Conservation (phyloP, 1,140 invertebrate genomes). For the Listronotus bonariensis region DNA sequence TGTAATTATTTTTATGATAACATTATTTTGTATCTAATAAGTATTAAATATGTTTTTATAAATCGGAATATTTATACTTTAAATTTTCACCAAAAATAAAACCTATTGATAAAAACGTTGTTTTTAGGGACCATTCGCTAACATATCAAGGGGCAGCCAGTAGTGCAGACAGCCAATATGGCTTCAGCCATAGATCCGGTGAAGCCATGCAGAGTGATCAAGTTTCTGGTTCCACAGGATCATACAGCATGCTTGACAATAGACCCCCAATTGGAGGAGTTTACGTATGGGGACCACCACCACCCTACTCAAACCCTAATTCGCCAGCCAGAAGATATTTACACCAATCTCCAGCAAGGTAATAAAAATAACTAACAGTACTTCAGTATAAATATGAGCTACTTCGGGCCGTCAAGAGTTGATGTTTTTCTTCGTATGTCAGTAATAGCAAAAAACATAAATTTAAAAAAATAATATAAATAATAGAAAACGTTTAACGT, state of each 20-base stretch:
- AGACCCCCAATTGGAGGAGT: constrained; percentile 57
- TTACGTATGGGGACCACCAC: constrained; percentile 72
- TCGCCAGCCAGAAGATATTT: constrained; percentile 61
- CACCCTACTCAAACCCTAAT: constrained; percentile 74
- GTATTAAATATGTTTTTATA: too few relatives aligned
- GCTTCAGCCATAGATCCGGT: constrained; percentile 61
- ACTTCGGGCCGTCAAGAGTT: too few relatives aligned
- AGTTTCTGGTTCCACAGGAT: constrained; percentile 55
- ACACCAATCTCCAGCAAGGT: constrained; percentile 49
- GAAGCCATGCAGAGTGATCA: constrained; percentile 54
- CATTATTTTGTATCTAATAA: too few relatives aligned
- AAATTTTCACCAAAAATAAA: neutral
- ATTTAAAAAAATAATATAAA: too few relatives aligned
- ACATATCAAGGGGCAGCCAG: constrained; percentile 52
- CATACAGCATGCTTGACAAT: constrained; percentile 61
- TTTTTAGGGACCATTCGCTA: constrained; percentile 49
- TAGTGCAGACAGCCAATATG: constrained; percentile 70
- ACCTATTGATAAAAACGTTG: too few relatives aligned
- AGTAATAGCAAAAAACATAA: too few relatives aligned
- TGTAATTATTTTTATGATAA: too few relatives aligned
- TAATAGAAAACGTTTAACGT: too few relatives aligned
- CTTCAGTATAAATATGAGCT: too few relatives aligned
- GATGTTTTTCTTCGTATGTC: too few relatives aligned
- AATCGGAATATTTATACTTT: constrained; percentile 1
- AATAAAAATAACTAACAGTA: too few relatives aligned